phyloP scores from a whole-genome alignment of 1,140 invertebrate species.

The Ceratitis capitata region DNA sequence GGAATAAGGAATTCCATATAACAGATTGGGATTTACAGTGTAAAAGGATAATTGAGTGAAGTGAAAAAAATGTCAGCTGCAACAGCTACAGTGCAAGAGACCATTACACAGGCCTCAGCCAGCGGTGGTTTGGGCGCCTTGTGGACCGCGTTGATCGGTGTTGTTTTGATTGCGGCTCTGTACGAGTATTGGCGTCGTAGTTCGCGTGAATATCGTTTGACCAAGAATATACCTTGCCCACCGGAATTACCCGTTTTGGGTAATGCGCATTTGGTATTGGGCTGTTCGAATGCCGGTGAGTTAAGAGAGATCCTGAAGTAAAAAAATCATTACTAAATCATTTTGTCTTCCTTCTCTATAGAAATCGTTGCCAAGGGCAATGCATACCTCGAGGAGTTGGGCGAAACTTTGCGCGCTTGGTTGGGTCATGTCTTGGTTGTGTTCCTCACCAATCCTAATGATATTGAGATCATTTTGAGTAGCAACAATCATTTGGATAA shows the following conservation, averaged over 20 bases:
- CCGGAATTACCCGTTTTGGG: conserved; percentile 70
- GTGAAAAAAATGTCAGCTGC: conserved; percentile 53
- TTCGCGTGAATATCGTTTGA: conserved; percentile 60
- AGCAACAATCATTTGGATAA: conserved; percentile 82
- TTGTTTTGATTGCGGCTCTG: conserved; percentile 49
- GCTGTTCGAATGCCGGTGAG: conserved; percentile 68
- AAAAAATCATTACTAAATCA: no score
- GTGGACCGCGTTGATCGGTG: conserved; percentile 53
- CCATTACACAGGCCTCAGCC: conserved; percentile 48
- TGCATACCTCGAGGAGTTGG: conserved; percentile 45
- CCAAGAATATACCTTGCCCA: conserved; percentile 68
- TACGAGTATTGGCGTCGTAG: conserved; percentile 60
- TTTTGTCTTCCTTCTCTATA: not conserved
- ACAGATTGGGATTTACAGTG: not conserved
- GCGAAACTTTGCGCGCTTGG: conserved; percentile 69
- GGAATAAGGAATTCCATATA: conserved; percentile 40
- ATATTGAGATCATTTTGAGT: conserved; percentile 74
- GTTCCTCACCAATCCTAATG: conserved; percentile 71
- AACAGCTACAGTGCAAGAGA: conserved; percentile 57
- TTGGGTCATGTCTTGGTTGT: conserved; percentile 71
- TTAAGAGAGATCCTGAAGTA: no score
- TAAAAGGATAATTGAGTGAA: conserved; percentile 15
- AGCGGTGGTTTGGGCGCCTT: conserved; percentile 51
- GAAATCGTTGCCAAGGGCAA: not conserved
- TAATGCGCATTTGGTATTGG: conserved; percentile 68